A percentile compares a stretch with the other conserved stretches of the same genome.
These are phyloP conservation scores for Myioborus miniatus DNA, from an alignment of 2,797 vertebrate genomes.

Conservation along the genomic window DNA sequence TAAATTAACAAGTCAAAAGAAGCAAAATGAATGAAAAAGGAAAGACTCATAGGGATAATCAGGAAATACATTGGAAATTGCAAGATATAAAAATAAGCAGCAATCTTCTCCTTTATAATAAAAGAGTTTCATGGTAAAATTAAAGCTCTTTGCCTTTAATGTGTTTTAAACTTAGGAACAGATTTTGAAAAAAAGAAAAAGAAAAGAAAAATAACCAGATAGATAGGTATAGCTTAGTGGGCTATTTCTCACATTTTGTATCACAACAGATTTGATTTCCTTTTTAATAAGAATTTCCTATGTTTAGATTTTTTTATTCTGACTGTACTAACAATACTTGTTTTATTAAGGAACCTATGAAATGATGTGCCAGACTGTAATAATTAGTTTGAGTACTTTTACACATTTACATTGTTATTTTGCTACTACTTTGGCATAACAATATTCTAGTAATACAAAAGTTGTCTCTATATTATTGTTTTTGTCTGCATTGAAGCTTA, in stretches of 20 bases:
- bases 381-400: constrained; percentile 3
- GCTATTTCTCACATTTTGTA: not conserved
- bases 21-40: not conserved
- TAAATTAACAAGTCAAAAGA: not conserved
- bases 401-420: not conserved
- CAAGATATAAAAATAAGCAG: not conserved
- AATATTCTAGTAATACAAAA: not conserved
- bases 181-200: not conserved
- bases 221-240: not conserved
- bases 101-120: not conserved
- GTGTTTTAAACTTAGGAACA: not conserved
- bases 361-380: not conserved
- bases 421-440: not conserved
- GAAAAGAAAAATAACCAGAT: not conserved
- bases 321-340: not conserved
- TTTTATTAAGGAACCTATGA: not conserved
- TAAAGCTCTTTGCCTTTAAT: not conserved
- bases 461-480: not conserved
- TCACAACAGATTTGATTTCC: not conserved
- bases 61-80: not conserved
- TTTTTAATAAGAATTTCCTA: not conserved
- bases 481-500: not conserved
- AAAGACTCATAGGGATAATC: not conserved
- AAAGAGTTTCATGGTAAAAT: not conserved
- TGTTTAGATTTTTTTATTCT: not conserved